Evolutionary conservation across 1,140 invertebrate genomes (phyloP).

Genomic region (Lordiphosa collinella): DNA sequence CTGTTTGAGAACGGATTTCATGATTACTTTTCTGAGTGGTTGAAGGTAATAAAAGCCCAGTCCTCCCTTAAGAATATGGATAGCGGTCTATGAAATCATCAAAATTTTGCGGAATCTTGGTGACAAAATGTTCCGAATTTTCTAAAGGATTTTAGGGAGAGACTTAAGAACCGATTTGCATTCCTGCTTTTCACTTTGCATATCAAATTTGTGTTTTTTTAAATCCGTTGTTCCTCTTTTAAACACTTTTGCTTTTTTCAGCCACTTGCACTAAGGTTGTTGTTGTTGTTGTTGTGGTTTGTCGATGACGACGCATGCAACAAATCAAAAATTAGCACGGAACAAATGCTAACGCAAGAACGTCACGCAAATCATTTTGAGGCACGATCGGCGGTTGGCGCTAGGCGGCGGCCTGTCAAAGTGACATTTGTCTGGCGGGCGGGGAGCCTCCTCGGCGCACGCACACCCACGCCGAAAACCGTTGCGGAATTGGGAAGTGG

Average conservation of each 20-base stretch:
- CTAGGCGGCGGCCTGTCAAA: slow-evolving; percentile 43
- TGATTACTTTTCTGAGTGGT: too few species aligned
- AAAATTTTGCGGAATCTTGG: too few species aligned
- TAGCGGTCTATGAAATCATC: too few species aligned
- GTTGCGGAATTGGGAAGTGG: slow-evolving; percentile 9
- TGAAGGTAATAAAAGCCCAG: too few species aligned
- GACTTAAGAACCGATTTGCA: too few species aligned
- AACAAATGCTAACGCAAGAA: slow-evolving; percentile 64
- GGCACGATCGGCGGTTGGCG: slow-evolving; percentile 32
- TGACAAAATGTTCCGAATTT: too few species aligned
- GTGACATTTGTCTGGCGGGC: slow-evolving; percentile 44
- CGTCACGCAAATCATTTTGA: slow-evolving; percentile 62
- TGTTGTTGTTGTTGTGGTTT: slow-evolving; percentile 31
- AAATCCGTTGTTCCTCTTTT: slow-evolving; percentile 10
- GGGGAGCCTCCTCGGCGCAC: background rate
- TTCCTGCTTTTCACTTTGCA: background rate
- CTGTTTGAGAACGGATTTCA: too few species aligned
- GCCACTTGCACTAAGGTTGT: slow-evolving; percentile 37
- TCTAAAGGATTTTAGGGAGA: too few species aligned
- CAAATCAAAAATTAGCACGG: slow-evolving; percentile 60
- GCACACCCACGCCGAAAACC: slow-evolving; percentile 4
- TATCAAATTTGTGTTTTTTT: background rate
- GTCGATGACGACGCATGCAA: slow-evolving; percentile 65
- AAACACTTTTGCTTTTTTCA: slow-evolving; percentile 64
- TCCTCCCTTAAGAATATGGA: too few species aligned